Conservation (phyloP, 1,140 invertebrate species). For the Eueides isabella region DNA sequence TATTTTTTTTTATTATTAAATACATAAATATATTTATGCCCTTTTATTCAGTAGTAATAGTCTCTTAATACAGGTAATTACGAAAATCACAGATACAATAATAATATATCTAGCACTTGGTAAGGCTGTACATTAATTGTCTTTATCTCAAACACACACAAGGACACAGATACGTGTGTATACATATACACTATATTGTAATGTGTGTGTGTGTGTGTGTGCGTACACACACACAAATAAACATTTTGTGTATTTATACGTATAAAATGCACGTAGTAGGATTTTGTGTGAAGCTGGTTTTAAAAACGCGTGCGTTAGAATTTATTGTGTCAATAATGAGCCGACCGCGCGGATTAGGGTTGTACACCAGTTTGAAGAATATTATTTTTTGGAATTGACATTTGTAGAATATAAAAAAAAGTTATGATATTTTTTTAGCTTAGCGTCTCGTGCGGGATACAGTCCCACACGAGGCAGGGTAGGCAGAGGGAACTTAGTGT, state of each 20-base stretch:
- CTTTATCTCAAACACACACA: conserved; percentile 6
- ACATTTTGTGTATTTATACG: not conserved
- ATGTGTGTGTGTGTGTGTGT: conserved; percentile 37
- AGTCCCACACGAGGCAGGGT: too few relatives aligned
- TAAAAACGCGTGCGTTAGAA: conserved; percentile 75
- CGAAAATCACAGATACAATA: conserved; percentile 11
- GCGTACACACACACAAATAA: conserved; percentile 1
- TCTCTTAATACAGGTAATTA: not conserved
- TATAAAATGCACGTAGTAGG: conserved; percentile 21
- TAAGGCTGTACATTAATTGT: conserved; percentile 15
- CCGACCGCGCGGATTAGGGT: conserved; percentile 52
- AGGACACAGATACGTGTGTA: not conserved
- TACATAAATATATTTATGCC: not conserved
- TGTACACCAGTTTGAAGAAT: conserved; percentile 25
- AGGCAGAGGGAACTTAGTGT: too few relatives aligned
- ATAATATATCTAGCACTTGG: conserved; percentile 4
- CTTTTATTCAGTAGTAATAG: not conserved
- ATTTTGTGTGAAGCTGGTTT: conserved; percentile 55
- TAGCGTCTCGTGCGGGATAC: too few relatives aligned
- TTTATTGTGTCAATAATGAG: conserved; percentile 79
- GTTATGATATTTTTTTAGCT: too few relatives aligned
- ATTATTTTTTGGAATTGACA: not conserved
- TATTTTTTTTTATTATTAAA: not conserved
- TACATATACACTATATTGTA: too few relatives aligned
- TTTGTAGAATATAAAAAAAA: not conserved